A percentile compares a stretch with the other conserved stretches of the same genome.
Evolutionary conservation across 1,140 invertebrate genomes (phyloP).

Genomic region (Atopsyche davidsoni): DNA sequence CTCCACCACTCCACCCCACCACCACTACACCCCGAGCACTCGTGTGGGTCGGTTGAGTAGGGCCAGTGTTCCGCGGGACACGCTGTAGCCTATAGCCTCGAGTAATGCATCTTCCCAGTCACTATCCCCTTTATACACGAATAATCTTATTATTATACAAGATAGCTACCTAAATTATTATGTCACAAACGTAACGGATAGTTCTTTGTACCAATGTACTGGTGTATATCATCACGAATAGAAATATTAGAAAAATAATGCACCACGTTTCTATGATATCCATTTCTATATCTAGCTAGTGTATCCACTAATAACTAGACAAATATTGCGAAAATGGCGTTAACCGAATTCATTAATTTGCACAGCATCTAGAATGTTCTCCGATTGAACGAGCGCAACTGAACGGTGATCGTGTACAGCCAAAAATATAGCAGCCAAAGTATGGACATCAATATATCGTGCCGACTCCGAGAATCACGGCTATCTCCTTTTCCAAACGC

Average conservation of each 20-base stretch:
- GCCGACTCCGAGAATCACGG: no score
- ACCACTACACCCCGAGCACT: no score
- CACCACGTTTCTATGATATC: conserved; percentile 28
- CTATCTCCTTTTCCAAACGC: no score
- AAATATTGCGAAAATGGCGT: conserved; percentile 22
- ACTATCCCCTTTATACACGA: conserved; percentile 3
- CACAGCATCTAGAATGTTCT: no score
- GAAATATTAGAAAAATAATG: conserved; percentile 22
- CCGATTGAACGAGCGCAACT: no score
- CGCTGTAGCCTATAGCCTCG: no score
- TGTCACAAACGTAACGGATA: conserved; percentile 22
- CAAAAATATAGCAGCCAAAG: no score
- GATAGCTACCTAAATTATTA: conserved; percentile 12
- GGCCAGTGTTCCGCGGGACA: no score
- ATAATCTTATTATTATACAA: conserved; percentile 6
- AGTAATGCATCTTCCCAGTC: background rate
- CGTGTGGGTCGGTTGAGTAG: no score
- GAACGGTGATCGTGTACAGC: no score
- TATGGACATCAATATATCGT: no score
- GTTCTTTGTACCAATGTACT: conserved; percentile 24
- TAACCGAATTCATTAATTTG: conserved; percentile 28
- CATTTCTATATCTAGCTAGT: conserved; percentile 27
- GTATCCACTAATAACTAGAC: conserved; percentile 23
- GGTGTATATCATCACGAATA: conserved; percentile 25
- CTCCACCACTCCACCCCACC: no score